phyloP scores from a whole-genome alignment of 2,113 vertebrate species.

The Sander vitreus region DNA sequence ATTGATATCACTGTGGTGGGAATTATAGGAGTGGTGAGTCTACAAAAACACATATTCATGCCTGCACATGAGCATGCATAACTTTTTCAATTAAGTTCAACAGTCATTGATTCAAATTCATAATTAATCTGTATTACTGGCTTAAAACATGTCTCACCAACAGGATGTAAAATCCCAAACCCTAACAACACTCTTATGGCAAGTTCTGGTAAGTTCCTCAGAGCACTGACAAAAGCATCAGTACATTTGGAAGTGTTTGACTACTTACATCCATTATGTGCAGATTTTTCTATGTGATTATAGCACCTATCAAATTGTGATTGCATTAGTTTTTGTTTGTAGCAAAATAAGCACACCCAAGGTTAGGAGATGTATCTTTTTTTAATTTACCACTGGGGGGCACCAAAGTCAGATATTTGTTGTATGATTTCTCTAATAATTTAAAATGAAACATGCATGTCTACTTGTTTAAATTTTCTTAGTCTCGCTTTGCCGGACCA shows the following conservation, averaged over 20 bases:
- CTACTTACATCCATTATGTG: not conserved
- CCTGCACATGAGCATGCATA: not conserved
- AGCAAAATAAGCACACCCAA: not conserved
- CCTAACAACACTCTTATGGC: constrained; percentile 40
- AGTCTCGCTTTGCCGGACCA: too few species aligned
- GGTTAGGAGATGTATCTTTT: not conserved
- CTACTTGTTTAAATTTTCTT: too few species aligned
- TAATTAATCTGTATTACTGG: not conserved
- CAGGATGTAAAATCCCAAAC: constrained; percentile 61
- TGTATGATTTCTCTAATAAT: too few species aligned
- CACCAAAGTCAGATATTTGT: too few species aligned
- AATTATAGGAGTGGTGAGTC: constrained; percentile 66
- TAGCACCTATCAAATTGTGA: not conserved
- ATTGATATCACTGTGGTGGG: constrained; percentile 51
- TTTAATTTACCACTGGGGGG: not conserved
- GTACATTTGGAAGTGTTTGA: not conserved
- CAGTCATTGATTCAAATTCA: not conserved
- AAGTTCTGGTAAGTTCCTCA: constrained; percentile 43
- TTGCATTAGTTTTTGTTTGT: not conserved
- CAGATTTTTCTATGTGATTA: not conserved
- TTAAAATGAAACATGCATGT: too few species aligned
- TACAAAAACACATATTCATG: not conserved
- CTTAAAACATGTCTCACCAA: not conserved
- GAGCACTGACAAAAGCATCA: not conserved
- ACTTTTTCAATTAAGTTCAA: not conserved